Evolutionary conservation across 2,888 invertebrate species (phyloP).

Genomic region (Globia sparganii): DNA sequence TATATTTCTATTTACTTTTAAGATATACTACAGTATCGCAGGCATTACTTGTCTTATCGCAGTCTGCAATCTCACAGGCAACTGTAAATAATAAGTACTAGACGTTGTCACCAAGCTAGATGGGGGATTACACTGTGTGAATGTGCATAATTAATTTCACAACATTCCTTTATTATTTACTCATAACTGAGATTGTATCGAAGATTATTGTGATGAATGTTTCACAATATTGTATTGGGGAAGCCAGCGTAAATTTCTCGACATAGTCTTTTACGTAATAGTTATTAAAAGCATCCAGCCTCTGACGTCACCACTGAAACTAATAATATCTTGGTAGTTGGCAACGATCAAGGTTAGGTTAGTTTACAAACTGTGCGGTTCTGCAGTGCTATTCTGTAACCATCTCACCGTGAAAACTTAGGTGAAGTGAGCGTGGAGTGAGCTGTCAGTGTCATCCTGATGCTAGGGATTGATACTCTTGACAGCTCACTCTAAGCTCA

Average conservation of each 20-base stretch:
- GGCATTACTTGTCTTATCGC: conserved; percentile 7
- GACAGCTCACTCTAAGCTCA: too few species aligned
- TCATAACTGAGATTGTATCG: neutral
- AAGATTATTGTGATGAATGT: neutral
- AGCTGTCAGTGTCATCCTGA: too few species aligned
- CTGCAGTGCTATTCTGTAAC: too few species aligned
- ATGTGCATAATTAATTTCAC: neutral
- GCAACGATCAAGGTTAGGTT: conserved; percentile 28
- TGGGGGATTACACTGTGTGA: neutral
- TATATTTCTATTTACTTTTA: neutral
- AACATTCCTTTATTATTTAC: neutral
- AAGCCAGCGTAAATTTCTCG: neutral
- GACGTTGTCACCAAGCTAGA: neutral
- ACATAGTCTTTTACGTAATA: conserved; percentile 6
- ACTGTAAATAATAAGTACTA: neutral
- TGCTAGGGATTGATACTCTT: too few species aligned
- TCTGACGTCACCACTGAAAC: conserved; percentile 20
- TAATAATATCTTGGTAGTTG: conserved; percentile 40
- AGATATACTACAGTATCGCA: neutral
- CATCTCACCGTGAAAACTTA: too few species aligned
- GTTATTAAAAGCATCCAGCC: neutral
- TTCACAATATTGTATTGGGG: neutral
- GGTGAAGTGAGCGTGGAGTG: too few species aligned
- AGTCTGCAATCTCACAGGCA: neutral
- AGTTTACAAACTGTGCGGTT: conserved; percentile 27